A percentile compares a stretch with the other conserved stretches of the same genome.
Conservation (phyloP, 2,113 vertebrate genomes). For the Callaeas wilsoni region DNA sequence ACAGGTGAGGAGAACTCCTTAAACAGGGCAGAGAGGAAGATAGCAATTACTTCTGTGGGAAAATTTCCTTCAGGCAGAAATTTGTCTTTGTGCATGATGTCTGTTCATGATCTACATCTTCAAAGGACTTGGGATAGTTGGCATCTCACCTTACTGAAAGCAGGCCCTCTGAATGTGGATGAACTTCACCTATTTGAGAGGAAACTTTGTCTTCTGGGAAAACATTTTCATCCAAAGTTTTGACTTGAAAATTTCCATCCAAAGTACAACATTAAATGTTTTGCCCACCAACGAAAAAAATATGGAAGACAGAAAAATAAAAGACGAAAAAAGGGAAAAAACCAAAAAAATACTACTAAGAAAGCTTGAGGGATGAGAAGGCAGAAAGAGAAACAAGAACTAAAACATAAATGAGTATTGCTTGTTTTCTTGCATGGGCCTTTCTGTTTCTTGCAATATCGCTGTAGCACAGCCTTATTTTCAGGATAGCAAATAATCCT, state of each 20-base stretch:
- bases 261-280: neutral
- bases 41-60: neutral
- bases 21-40: neutral
- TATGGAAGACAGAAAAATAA: rapidly evolving
- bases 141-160: neutral
- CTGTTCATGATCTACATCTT: neutral
- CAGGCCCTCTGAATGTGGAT: neutral
- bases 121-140: neutral
- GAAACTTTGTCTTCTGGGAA: neutral
- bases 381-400: neutral
- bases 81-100: neutral
- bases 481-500: neutral
- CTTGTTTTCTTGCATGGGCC: neutral
- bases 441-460: neutral
- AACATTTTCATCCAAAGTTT: neutral
- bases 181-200: neutral
- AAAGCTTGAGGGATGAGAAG: neutral
- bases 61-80: neutral
- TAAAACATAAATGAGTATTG: neutral
- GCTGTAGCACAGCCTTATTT: neutral
- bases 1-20: neutral
- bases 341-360: neutral
- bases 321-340: rapidly evolving
- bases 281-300: neutral
- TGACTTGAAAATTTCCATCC: neutral